Evolutionary conservation across 2,113 vertebrate genomes (phyloP), one percentile per base, ranked within the genome.

Genomic region (Urocitellus parryii): DNA sequence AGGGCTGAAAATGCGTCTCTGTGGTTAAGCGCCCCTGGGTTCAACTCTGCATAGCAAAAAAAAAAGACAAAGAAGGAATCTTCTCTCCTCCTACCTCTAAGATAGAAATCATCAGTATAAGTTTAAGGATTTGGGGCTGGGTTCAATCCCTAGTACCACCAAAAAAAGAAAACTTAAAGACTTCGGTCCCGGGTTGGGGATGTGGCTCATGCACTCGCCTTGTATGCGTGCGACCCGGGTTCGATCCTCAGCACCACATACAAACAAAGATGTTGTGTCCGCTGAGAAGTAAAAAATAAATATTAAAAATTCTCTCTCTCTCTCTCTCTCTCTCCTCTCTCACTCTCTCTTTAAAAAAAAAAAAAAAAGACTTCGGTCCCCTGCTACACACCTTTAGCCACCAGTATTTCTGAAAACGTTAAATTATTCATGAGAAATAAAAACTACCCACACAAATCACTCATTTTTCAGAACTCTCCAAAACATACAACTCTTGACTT

Each of bases 381-480:
- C 25, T 74, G 20, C 76, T 34, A 94, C 10, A 73, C 48, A 91
- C 24, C 76, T 76, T 42, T 39, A 67, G 32, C 13, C 63, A 67
- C 3, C 16, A 34, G n/a, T 24, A 92, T 48, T 79, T 96, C 77
- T 79, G 76, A 97, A 92, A 96, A 63, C 13, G 14, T 39, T 16
- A 67, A 81, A 83, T 63, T 91, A 61, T 85, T 63, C 84, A 37
- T 81, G 34, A 93, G 25, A 94, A 88, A 68, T 81, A 79, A 94
- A 45, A 91, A 77, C 34, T 83, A 32, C 63, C 70, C n/a, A 87
- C 13, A 80, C 34, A 93, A 92, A 85, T 63, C 77, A 32, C 24
- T 82, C 42, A 79, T 51, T 83, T 65, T 88, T 77, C 29, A 74
- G 42, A 76, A n/a, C 39, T 68, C 88, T 81, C 48, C 9, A 67